These are phyloP conservation scores for Fragum whitleyi DNA, from an alignment of 2,888 invertebrate species.

Conservation along the genomic window DNA sequence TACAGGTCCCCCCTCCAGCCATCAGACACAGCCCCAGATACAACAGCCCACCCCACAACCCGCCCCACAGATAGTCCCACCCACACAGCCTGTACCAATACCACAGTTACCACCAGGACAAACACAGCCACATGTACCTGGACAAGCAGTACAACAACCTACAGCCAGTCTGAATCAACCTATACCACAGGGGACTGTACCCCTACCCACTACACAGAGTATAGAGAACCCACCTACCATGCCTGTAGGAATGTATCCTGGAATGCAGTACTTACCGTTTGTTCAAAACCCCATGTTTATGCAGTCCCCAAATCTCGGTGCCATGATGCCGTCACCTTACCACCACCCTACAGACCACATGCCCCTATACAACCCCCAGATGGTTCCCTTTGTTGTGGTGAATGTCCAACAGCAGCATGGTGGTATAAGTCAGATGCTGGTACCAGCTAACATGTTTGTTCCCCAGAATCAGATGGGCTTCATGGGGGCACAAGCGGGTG, in stretches of 20 bases:
- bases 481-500: conserved; percentile 21
- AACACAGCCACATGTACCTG: conserved; percentile 21
- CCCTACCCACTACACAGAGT: conserved; percentile 33
- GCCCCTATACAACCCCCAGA: conserved; percentile 26
- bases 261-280: conserved; percentile 53
- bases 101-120: conserved; percentile 34
- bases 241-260: conserved; percentile 18
- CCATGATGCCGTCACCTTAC: conserved; percentile 65
- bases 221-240: conserved; percentile 16
- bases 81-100: conserved; percentile 25
- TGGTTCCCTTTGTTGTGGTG: conserved; percentile 62
- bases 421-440: conserved; percentile 57
- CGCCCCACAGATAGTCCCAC: conserved; percentile 12
- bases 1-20: background rate
- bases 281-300: conserved; percentile 62
- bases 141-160: conserved; percentile 16
- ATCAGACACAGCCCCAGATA: conserved; percentile 26
- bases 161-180: conserved; percentile 22
- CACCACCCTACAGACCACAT: conserved; percentile 39
- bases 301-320: conserved; percentile 58
- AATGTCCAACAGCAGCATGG: conserved; percentile 64
- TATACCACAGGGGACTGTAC: conserved; percentile 49
- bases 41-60: conserved; percentile 27
- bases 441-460: conserved; percentile 58
- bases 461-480: conserved; percentile 40